Evolutionary conservation across 1,140 invertebrate genomes (phyloP), one percentile per base, ranked within the genome.

Genomic region (Bombus waltoni): DNA sequence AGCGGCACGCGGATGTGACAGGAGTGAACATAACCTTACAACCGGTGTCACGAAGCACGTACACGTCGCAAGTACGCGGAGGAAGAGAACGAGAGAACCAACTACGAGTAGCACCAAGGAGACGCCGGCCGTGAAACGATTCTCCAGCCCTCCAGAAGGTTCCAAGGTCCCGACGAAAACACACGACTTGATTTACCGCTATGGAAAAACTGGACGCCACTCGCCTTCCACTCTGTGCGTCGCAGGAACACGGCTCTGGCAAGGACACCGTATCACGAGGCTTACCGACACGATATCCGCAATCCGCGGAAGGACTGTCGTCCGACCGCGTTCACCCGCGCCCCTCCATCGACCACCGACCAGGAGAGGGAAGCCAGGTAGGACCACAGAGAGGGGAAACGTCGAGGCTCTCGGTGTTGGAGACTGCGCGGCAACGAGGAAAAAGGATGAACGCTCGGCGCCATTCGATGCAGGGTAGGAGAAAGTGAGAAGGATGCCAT

Each of bases 271-370:
- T 53, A 32, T n/a, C 83, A 68, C 81, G 62, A 80, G 44, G n/a
- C 82, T 84, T 80, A 32, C 42, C 86, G 68, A 88, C 88, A 87
- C 89, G 85, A 91, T 89, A 92, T 92, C 92, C 92, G 90, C 91
- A 83, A 91, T 92, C 90, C 91, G 87, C 90, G 88, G 91, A 89
- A 92, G 90, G 91, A 93, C 92, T 92, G 92, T 91, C 90, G 85
- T 83, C 75, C 73, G 79, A 78, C 68, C 73, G 84, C 87, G 82
- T 66, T 91, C 81, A 44, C 83, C 83, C 85, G 73, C 83, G 72
- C 85, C 91, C 84, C 88, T 59, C 90, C 87, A 83, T 71, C 82
- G 57, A 53, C 44, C 53, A 66, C 59, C 18, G 35, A n/a, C 22
- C 32, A 28, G 38, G 42, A n/a, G 57, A 74, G 72, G 68, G 83